These are phyloP conservation scores for Drosophila neocordata DNA, from an alignment of 1,140 invertebrate genomes.

Conservation along the genomic window DNA sequence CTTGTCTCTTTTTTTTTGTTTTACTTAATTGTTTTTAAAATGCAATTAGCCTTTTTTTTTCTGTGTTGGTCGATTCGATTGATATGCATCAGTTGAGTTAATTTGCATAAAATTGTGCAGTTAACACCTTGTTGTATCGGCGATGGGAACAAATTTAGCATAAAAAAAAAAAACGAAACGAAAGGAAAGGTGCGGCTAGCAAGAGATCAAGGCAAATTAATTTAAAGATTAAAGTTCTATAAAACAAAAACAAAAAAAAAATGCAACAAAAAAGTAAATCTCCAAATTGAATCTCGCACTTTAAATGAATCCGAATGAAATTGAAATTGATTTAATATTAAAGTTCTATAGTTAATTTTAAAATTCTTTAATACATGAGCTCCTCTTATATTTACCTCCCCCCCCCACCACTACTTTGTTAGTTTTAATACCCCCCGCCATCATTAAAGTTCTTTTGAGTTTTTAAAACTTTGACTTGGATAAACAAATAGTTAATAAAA, in stretches of 20 bases:
- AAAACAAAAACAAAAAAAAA: not conserved
- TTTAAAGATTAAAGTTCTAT: not conserved
- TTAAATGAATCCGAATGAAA: too few relatives aligned
- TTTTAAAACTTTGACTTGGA: constrained; percentile 52
- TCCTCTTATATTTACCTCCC: too few relatives aligned
- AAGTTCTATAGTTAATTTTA: too few relatives aligned
- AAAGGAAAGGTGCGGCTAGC: not conserved
- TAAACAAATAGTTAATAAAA: constrained; percentile 64
- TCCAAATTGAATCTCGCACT: not conserved
- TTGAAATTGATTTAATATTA: too few relatives aligned
- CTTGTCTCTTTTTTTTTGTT: not conserved
- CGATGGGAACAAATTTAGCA: constrained; percentile 8
- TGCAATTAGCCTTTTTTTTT: constrained; percentile 9
- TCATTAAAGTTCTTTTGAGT: constrained; percentile 33
- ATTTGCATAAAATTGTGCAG: constrained; percentile 11
- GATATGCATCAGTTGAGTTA: constrained; percentile 10
- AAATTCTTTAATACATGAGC: too few relatives aligned
- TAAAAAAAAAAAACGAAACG: not conserved
- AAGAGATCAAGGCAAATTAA: constrained; percentile 1
- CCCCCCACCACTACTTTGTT: too few relatives aligned
- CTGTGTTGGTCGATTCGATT: not conserved
- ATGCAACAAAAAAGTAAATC: not conserved
- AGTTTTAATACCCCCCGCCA: too few relatives aligned
- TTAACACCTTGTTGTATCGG: constrained; percentile 7
- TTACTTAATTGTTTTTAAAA: constrained; percentile 11